A percentile compares a stretch with the other conserved stretches of the same genome.
phyloP scores from a whole-genome alignment of 1,140 invertebrate species.

The Drosophila nikananu region DNA sequence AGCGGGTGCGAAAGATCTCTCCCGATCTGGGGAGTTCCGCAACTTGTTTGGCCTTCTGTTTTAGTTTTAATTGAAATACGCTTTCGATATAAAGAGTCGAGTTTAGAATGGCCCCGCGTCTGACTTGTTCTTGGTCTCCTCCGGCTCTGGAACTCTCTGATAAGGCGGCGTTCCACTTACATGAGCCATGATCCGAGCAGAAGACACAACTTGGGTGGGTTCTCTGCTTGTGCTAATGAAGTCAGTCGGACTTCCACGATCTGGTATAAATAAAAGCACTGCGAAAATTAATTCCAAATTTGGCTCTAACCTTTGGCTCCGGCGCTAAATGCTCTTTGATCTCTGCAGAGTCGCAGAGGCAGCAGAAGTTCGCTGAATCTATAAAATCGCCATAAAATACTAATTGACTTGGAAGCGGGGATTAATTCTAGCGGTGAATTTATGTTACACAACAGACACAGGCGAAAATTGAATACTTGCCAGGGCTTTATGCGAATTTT shows the following conservation, averaged over 20 bases:
- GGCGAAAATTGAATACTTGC: conserved; percentile 73
- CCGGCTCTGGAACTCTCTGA: conserved; percentile 46
- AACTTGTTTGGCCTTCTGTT: conserved; percentile 72
- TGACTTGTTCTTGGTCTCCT: conserved; percentile 8
- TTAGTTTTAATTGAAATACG: conserved; percentile 83
- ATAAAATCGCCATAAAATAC: conserved; percentile 81
- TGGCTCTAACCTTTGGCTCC: conserved; percentile 43
- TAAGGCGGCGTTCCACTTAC: conserved; percentile 80
- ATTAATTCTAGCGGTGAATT: conserved; percentile 80
- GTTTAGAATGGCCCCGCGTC: conserved; percentile 60
- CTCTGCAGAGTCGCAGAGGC: conserved; percentile 23
- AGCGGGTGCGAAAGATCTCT: conserved; percentile 22
- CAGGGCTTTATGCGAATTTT: conserved; percentile 70
- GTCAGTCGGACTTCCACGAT: conserved; percentile 51
- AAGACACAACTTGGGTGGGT: conserved; percentile 71
- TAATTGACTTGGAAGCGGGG: conserved; percentile 72
- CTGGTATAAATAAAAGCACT: conserved; percentile 59
- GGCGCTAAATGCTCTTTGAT: conserved; percentile 59
- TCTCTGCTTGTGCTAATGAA: conserved; percentile 66
- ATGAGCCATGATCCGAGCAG: conserved; percentile 53
- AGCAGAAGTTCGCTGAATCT: conserved; percentile 19
- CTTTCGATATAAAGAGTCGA: conserved; percentile 73
- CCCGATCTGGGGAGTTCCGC: conserved; percentile 27
- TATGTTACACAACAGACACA: conserved; percentile 76
- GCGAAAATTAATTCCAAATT: conserved; percentile 65